Conservation (phyloP, 2,113 vertebrate genomes). For the Lipophrys pholis region DNA sequence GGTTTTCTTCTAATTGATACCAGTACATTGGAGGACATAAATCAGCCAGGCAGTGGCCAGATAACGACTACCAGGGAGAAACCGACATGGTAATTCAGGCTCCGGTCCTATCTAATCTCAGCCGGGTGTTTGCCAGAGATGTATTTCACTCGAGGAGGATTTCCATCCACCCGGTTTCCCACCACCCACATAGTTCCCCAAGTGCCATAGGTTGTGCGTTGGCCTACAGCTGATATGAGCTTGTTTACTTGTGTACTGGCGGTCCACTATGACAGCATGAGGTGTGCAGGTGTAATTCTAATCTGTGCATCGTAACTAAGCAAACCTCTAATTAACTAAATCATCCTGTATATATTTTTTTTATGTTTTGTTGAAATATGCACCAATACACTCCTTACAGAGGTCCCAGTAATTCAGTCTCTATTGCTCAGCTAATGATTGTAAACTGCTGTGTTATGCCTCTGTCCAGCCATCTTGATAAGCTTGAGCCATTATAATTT, state of each 20-base stretch:
- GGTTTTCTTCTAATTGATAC: constrained; percentile 78
- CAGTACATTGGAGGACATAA: constrained; percentile 69
- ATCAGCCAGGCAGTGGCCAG: constrained; percentile 78
- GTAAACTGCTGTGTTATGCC: neutral
- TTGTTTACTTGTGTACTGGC: neutral
- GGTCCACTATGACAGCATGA: neutral
- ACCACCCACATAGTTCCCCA: constrained; percentile 58
- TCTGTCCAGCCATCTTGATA: too few relatives aligned
- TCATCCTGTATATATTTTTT: neutral
- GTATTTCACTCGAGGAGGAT: constrained; percentile 72
- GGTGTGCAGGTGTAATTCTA: constrained; percentile 28
- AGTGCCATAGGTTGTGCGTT: constrained; percentile 31
- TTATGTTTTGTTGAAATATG: neutral
- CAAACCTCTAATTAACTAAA: neutral
- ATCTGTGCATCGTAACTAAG: neutral
- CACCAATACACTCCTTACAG: neutral
- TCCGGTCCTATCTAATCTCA: constrained; percentile 71
- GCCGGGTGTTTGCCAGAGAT: constrained; percentile 71
- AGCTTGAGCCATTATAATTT: too few relatives aligned
- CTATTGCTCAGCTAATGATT: neutral
- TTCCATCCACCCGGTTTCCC: constrained; percentile 63
- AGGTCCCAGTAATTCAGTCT: neutral
- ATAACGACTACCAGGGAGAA: constrained; percentile 78
- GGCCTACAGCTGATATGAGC: neutral
- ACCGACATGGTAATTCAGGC: constrained; percentile 80